A percentile compares a stretch with the other conserved stretches of the same genome.
These are phyloP conservation scores for Clanis bilineata DNA, from an alignment of 2,888 invertebrate genomes.

Conservation along the genomic window DNA sequence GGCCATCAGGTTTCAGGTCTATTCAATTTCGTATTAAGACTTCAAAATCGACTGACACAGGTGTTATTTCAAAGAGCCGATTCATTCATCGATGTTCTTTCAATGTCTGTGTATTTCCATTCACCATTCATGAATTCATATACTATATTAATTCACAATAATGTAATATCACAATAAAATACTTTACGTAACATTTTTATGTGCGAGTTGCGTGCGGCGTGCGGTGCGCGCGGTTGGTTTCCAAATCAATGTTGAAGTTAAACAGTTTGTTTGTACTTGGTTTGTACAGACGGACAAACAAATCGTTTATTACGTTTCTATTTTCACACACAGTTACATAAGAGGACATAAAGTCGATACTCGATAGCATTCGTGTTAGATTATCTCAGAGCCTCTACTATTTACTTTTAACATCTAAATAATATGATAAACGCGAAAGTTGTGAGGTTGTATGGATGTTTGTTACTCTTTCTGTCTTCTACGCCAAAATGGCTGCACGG, in stretches of 20 bases:
- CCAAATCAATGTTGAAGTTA: neutral
- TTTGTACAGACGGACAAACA: neutral
- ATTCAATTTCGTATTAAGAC: no score
- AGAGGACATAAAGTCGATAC: neutral
- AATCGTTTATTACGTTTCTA: constrained; percentile 9
- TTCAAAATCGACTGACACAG: no score
- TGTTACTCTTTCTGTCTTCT: no score
- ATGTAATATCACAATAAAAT: neutral
- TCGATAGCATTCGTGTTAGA: no score
- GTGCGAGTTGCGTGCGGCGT: neutral
- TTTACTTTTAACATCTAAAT: no score
- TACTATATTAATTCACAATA: neutral
- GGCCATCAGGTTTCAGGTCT: neutral
- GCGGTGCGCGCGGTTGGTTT: neutral
- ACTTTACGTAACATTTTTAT: constrained; percentile 5
- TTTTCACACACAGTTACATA: constrained; percentile 8
- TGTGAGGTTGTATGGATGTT: no score
- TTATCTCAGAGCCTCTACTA: no score
- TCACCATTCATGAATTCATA: neutral
- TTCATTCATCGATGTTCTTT: no score
- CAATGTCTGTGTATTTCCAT: no score
- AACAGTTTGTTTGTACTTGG: constrained; percentile 1
- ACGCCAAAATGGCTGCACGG: no score
- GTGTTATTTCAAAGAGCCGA: no score
- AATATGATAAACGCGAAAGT: no score